Evolutionary conservation across 2,888 invertebrate species (phyloP), one percentile per base, ranked within the genome.

Genomic region (Drosophila cognata): DNA sequence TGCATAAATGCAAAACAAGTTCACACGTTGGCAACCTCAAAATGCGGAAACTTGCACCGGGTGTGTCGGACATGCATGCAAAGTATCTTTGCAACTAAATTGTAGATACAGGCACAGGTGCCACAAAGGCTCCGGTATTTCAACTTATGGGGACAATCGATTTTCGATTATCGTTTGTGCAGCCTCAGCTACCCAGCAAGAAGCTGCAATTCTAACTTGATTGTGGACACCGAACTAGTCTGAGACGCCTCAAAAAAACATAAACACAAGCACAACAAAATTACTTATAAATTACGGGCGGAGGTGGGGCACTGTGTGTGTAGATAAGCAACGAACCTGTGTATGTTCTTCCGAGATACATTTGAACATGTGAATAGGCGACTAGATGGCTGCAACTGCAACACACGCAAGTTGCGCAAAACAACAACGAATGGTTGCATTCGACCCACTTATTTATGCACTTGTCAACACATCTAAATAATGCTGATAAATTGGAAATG

Each of bases 121-220:
- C 53, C 38, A 53, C 29, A 48, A 59, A 43, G 38, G 51, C 52
- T 50, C 41, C 62, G 73, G 73, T 74, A 72, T 52, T 67, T 70
- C 63, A 72, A 83, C 74, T 72, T 81, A 58, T 66, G 55, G 52
- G 72, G 55, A 77, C 79, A 77, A 83, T 83, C 83, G 83, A 83
- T 83, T 83, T 83, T 83, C 86, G 83, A 83, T 83, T 85, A 83
- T 71, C 71, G 61, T 58, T 41, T 62, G 50, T 48, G 29, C 38
- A 38, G 36, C 41, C 21, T 36, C 21, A 67, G 46, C 60, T 48
- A n/a, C 55, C 35, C 25, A 55, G 29, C 62, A 13, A 33, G 59
- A 21, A 65, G 71, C 61, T 67, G 57, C 68, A 78, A 83, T 81
- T 69, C 64, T 72, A 83, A 68, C 56, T 68, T 51, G 65, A 52